A percentile compares a stretch with the other conserved stretches of the same genome.
Conservation (phyloP, 2,888 invertebrate genomes). For the Nasonovia ribisnigri region DNA sequence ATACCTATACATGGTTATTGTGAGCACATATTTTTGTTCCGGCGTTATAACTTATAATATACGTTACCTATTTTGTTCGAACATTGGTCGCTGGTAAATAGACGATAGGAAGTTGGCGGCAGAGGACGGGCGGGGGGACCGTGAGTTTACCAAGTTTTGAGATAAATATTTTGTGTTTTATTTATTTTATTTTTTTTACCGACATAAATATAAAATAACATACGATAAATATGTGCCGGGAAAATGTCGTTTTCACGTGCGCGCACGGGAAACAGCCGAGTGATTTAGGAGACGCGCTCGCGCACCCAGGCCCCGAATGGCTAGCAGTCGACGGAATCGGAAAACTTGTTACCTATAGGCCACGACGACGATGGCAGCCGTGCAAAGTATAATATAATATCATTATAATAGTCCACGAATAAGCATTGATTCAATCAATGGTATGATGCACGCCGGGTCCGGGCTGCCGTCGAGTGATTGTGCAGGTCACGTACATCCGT, state of each 20-base stretch:
- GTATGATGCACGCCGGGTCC: too few relatives aligned
- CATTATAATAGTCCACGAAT: neutral
- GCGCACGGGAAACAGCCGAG: neutral
- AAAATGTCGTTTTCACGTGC: slow-evolving; percentile 37
- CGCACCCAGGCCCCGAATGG: neutral
- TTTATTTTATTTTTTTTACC: neutral
- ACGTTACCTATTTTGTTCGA: neutral
- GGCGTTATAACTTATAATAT: neutral
- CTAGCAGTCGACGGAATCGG: neutral
- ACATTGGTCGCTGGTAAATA: neutral
- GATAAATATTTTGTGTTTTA: neutral
- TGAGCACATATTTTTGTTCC: neutral
- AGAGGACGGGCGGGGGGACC: neutral
- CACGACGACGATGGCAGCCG: neutral
- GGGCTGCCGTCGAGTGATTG: neutral
- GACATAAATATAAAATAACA: slow-evolving; percentile 36
- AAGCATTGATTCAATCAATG: too few relatives aligned
- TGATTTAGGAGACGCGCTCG: slow-evolving; percentile 37
- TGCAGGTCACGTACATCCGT: neutral
- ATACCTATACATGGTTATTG: neutral
- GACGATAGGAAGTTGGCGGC: neutral
- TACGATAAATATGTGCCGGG: neutral
- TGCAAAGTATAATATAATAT: neutral
- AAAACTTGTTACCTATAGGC: neutral
- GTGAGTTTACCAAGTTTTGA: neutral